phyloP scores from a whole-genome alignment of 2,888 invertebrate species.

The Melinaea menophilus region DNA sequence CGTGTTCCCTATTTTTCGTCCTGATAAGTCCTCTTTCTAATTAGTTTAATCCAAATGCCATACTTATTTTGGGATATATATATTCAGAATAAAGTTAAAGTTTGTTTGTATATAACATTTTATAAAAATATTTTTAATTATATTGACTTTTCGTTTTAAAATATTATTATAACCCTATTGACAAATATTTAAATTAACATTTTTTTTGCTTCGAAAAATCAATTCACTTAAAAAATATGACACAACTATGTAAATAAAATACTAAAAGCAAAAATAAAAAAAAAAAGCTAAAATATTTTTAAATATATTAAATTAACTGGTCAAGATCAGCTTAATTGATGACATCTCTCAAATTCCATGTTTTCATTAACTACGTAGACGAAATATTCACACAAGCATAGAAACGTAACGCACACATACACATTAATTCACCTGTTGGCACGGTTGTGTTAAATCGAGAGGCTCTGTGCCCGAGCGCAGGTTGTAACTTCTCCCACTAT shows the following conservation, averaged over 20 bases:
- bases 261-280: too few relatives aligned
- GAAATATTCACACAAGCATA: conserved; percentile 54
- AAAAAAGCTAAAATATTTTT: neutral
- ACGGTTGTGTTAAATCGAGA: conserved; percentile 56
- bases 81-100: neutral
- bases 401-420: conserved; percentile 56
- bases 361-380: conserved; percentile 68
- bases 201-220: too few relatives aligned
- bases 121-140: too few relatives aligned
- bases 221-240: too few relatives aligned
- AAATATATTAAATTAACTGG: conserved; percentile 40
- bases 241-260: too few relatives aligned
- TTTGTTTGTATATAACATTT: too few relatives aligned
- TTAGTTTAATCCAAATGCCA: conserved; percentile 47
- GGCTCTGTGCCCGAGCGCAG: conserved; percentile 68
- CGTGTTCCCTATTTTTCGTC: conserved; percentile 21
- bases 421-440: conserved; percentile 70
- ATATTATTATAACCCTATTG: too few relatives aligned
- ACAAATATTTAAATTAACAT: too few relatives aligned
- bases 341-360: conserved; percentile 61
- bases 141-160: too few relatives aligned
- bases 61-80: conserved; percentile 44
- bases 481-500: conserved; percentile 66
- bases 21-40: conserved; percentile 56
- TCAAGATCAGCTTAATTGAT: conserved; percentile 47